Evolutionary conservation across 2,797 vertebrate genomes (phyloP).

Genomic region (Zalophus californianus): DNA sequence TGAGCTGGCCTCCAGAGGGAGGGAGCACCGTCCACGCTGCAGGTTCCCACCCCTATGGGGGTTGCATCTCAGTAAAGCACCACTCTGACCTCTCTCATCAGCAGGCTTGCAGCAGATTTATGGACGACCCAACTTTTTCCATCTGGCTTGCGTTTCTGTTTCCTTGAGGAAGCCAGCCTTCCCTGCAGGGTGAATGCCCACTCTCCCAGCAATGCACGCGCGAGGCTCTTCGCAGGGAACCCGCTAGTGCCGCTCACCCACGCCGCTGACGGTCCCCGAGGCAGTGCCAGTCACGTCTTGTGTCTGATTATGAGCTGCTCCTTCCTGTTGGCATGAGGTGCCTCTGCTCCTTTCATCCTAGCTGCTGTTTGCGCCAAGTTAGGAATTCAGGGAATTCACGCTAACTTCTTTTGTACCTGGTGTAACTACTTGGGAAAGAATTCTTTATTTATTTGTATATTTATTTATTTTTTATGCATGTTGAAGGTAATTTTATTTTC

Average conservation of each 20-base stretch:
- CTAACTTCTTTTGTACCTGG: background rate
- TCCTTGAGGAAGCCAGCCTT: background rate
- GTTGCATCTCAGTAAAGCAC: fast-evolving
- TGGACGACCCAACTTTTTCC: background rate
- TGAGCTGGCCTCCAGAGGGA: background rate
- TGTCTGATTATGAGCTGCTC: background rate
- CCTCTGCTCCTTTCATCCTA: background rate
- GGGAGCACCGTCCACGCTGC: fast-evolving
- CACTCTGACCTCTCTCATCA: background rate
- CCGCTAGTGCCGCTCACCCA: fast-evolving
- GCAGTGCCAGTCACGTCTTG: background rate
- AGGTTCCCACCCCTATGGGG: background rate
- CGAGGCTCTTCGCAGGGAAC: background rate
- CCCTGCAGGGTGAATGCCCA: fast-evolving
- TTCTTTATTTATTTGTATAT: background rate
- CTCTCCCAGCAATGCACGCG: background rate
- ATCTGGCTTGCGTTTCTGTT: background rate
- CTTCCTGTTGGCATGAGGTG: background rate
- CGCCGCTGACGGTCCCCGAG: fast-evolving
- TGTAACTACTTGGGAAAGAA: background rate
- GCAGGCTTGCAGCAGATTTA: background rate
- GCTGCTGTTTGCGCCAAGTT: background rate
- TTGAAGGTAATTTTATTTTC: too few species aligned
- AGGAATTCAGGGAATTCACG: background rate
- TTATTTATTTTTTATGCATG: too few species aligned